phyloP scores from a whole-genome alignment of 2,888 invertebrate genomes.

The Drosophila meridiana region DNA sequence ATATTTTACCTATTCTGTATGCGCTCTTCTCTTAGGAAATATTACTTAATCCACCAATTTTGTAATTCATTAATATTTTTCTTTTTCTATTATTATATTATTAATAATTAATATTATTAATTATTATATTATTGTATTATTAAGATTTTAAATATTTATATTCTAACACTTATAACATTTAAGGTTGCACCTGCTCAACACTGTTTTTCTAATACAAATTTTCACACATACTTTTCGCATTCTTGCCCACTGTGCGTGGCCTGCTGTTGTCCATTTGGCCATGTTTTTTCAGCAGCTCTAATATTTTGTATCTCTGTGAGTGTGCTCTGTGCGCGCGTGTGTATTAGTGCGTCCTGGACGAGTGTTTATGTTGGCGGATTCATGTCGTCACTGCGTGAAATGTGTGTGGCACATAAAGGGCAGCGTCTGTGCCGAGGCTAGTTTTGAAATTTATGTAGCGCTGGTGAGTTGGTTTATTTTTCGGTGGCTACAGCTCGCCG shows the following conservation, averaged over 20 bases:
- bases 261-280: constrained; percentile 59
- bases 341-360: constrained; percentile 51
- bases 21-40: no score
- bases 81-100: not conserved
- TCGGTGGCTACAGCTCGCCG: constrained; percentile 58
- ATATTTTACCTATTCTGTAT: no score
- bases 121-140: no score
- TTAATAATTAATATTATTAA: no score
- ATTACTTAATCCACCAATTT: no score
- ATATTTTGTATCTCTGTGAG: constrained; percentile 60
- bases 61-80: not conserved
- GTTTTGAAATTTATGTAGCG: constrained; percentile 81
- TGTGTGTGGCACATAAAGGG: constrained; percentile 76
- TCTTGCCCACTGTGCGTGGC: constrained; percentile 18
- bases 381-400: constrained; percentile 81
- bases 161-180: not conserved
- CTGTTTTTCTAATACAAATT: not conserved
- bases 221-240: not conserved
- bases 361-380: constrained; percentile 80
- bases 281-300: constrained; percentile 59
- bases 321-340: constrained; percentile 28
- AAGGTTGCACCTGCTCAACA: no score
- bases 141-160: not conserved
- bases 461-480: constrained; percentile 78
- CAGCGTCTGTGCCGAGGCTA: constrained; percentile 57